phyloP scores from a whole-genome alignment of 2,888 invertebrate species.

The Agriopis marginaria region DNA sequence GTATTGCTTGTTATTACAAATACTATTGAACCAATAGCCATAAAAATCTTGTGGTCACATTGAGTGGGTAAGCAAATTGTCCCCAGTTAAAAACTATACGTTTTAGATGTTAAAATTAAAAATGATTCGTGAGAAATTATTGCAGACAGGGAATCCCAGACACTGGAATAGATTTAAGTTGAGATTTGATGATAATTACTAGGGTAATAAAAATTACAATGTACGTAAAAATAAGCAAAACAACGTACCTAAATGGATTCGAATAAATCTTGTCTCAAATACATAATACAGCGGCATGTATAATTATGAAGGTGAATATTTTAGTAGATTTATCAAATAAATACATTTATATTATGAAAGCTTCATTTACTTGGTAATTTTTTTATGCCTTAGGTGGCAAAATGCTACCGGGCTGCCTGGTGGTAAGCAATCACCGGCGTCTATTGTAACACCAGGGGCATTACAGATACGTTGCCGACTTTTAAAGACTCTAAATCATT shows the following conservation, averaged over 20 bases:
- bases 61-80: neutral
- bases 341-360: too few relatives aligned
- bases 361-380: too few relatives aligned
- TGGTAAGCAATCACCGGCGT: too few relatives aligned
- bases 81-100: neutral
- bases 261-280: too few relatives aligned
- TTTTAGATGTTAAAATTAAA: slow-evolving; percentile 1
- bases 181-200: neutral
- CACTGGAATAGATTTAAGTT: neutral
- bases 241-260: neutral
- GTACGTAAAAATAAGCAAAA: neutral
- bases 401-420: too few relatives aligned
- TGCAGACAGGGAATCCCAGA: slow-evolving; percentile 18
- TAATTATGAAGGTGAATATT: too few relatives aligned
- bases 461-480: too few relatives aligned
- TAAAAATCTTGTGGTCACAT: slow-evolving; percentile 27
- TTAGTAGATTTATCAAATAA: too few relatives aligned
- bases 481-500: too few relatives aligned
- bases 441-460: too few relatives aligned
- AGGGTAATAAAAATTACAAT: neutral
- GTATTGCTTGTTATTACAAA: slow-evolving; percentile 12
- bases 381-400: too few relatives aligned
- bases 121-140: slow-evolving; percentile 9
- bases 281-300: too few relatives aligned
- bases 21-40: slow-evolving; percentile 18